Base-by-base conservation (phyloP, 2,113 vertebrate species). In the Pungitius pungitius region DNA sequence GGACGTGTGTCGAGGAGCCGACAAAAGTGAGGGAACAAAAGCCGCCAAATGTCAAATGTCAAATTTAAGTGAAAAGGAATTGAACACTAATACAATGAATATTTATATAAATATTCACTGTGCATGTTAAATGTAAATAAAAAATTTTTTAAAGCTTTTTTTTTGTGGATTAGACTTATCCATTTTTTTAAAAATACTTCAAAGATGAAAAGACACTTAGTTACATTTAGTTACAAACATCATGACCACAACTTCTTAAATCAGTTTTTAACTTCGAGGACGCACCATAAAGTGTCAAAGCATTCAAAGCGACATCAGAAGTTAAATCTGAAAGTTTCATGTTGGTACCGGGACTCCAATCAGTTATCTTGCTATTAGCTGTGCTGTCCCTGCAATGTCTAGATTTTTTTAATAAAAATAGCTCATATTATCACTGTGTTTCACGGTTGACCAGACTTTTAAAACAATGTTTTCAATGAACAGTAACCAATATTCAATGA, bases 1-100 rank as follows among this genome's bases (percentile, higher is more conserved):
- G 58, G 33, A 69, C 75, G 79, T 84, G 59, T 64, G 43, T 60
- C 58, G 58, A 70, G 61, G 54, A 73, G 62, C 72, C 27, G 51
- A 66, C 58, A 65, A 80, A 59, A 76, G 62, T 39, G 40, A 9
- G 35, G 6, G 7, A 35, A 7, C 1, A 61, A 52, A 79, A 72
- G 73, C 40, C 12, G 45, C 74, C 24, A 47, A 17, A 51, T 30
- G 30, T 30, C 52, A 22, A 6, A 1, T 8, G 20, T 22, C 40
- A 62, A 58, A 62, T 35, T 55, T 35, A 55, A 60, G 4, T 3
- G 42, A 9, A 68, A 51, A 54, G 27, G 0, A 45, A 75, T 37
- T 2, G 11, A 17, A 64, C 9, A 24, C 10, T 27, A 4, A n/a
- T n/a, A n/a, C n/a, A n/a, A n/a, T n/a, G n/a, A 49, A 4, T 52